Base-by-base conservation (phyloP, 2,888 invertebrate species). In the Lasiommata megera region DNA sequence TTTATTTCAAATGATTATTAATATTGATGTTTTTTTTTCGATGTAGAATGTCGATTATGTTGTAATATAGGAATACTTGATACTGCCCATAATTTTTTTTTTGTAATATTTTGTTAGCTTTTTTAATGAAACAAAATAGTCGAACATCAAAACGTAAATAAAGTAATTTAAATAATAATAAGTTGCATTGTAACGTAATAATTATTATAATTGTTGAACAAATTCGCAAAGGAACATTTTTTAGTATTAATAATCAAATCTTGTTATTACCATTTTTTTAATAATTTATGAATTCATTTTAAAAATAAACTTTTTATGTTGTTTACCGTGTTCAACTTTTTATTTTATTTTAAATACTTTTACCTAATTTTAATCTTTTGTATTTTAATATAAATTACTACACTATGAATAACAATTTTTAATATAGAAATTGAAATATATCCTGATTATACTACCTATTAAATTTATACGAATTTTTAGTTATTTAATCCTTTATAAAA, bases 1-100 rank as follows among this genome's bases (percentile, higher is more conserved):
- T 90, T 90, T 90, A 90, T 90, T 90, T 89, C 84, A 90, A 88
- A 89, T 88, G 89, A 89, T 88, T 88, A 88, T 88, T 80, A 88
- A 84, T 86, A 87, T 84, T 80, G 80, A 84, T 82, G 88, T 81
- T 89, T 88, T 83, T 82, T 78, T 82, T 85, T 82, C 80, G 77
- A 70, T 79, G 82, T 88, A 88, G 86, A 77, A 77, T 78, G 74
- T 80, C 65, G 71, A 73, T 78, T 88, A 88, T 84, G 81, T 87
- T 88, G 86, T 89, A 88, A 84, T 78, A 82, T 88, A 89, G 82
- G 81, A 51, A 79, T 83, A 86, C 75, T 82, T 69, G 77, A 87
- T 88, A 88, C 89, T 89, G 89, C 89, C 89, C 85, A 77, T 67
- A n/a, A n/a, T 80, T 80, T 83, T 81, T 81, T 72, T 76, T 79